phyloP scores from a whole-genome alignment of 2,113 vertebrate genomes.

The Chamaea fasciata region DNA sequence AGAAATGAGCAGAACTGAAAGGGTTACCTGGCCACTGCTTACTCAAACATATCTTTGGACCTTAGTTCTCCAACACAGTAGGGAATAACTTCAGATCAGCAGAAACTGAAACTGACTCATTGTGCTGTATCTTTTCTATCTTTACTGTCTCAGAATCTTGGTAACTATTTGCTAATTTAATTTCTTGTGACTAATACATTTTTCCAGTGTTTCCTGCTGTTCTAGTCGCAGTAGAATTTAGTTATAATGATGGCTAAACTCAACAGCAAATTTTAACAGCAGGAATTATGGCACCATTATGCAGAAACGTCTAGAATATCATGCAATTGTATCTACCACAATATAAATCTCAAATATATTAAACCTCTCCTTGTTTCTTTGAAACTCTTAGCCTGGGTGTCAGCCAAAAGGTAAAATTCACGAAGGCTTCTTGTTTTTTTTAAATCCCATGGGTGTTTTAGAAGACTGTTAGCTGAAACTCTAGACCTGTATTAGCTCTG shows the following conservation, averaged over 20 bases:
- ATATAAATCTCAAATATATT: slow-evolving; percentile 48
- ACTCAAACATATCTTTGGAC: neutral
- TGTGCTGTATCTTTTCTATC: neutral
- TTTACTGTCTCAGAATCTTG: slow-evolving; percentile 2
- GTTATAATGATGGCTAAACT: slow-evolving; percentile 48
- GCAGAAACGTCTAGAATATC: slow-evolving; percentile 45
- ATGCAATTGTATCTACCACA: slow-evolving; percentile 37
- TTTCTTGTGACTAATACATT: slow-evolving; percentile 65
- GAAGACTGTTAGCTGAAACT: neutral
- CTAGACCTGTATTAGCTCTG: neutral
- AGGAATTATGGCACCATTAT: slow-evolving; percentile 52
- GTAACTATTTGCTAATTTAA: slow-evolving; percentile 39
- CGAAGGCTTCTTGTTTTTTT: neutral
- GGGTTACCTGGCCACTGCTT: neutral
- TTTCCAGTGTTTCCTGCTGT: slow-evolving; percentile 13
- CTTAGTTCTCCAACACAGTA: neutral
- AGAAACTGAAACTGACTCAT: neutral
- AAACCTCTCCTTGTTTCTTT: slow-evolving; percentile 32
- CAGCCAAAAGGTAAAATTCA: slow-evolving; percentile 34
- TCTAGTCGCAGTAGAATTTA: slow-evolving; percentile 40
- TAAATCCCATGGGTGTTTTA: neutral
- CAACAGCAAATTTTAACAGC: slow-evolving; percentile 58
- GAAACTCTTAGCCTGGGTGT: neutral
- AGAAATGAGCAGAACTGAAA: neutral
- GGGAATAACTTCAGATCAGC: neutral